Evolutionary conservation across 2,797 vertebrate species (phyloP), one percentile per base, ranked within the genome.

Genomic region (Lagodon rhomboides): DNA sequence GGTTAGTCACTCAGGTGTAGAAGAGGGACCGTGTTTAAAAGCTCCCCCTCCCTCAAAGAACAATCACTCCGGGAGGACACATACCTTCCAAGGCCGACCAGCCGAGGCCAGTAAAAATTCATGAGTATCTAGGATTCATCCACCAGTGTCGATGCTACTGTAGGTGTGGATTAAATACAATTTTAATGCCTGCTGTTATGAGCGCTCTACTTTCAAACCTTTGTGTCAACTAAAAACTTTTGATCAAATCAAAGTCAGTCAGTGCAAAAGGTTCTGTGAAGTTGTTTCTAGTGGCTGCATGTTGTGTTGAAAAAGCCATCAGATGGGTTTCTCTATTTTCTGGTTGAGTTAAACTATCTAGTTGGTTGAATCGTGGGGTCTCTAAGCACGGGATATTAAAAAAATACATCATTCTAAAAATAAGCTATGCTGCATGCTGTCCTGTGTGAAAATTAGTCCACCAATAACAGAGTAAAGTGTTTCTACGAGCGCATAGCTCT

Each of bases 31-130:
- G 46, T 22, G 55, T 74, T 56, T 65, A 51, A 71, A 68, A 76
- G n/a, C 2, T 25, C 15, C 22, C 25, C 12, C 43, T 68, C 63
- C 41, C 47, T 65, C 12, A 67, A 58, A 79, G 65, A 70, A 73
- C 71, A 79, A 74, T 49, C 56, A 73, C 58, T 73, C 22, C 23
- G 72, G 38, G 68, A 75, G 8, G 18, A 73, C 66, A 55, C 10
- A 49, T 9, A 65, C 49, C 53, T 50, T 22, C 66, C 56, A 70
- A 67, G 46, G 50, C 54, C 5, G 11, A 76, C 3, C 38, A 67
- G 51, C 30, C 49, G 71, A 66, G 41, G 12, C 50, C 69, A 69
- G n/a, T 38, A 54, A 73, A 62, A 25, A 41, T 23, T 18, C 22
- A 56, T 68, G 11, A 47, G 67, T 54, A 60, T 66, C 0, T 62